Evolutionary conservation across 2,797 vertebrate species (phyloP), one percentile per base, ranked within the genome.

Genomic region (Pseudomugil gertrudae): DNA sequence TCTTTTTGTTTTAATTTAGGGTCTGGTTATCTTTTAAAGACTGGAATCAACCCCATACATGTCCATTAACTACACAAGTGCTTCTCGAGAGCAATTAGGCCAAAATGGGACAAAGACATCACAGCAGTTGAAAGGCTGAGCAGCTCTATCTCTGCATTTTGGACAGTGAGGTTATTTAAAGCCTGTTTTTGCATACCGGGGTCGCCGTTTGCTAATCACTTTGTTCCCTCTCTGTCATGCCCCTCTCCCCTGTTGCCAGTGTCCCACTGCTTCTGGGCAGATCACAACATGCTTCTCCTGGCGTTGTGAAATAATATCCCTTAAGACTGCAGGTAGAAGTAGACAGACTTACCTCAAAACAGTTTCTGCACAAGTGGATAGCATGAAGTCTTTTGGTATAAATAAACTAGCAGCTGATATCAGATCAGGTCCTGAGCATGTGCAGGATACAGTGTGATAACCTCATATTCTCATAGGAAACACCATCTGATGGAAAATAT

Each of bases 101-200:
- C 73, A 59, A 33, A 76, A 29, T 63, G 30, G 30, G 72, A 70
- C 56, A 64, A 75, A 72, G 52, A 64, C 36, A 35, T 63, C 43
- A 5, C 62, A 14, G 66, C 61, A 64, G 74, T 51, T 74, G 63
- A 72, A 43, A 29, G 33, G 72, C 71, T 65, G 48, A 74, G 68
- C 75, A 77, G 45, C 68, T 62, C 76, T 74, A 73, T 81, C 78
- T 80, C 86, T 78, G 78, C 77, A 88, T 90, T 85, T 75, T 85
- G 84, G 87, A 83, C 79, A 76, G 75, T 50, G 51, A 17, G 84
- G 90, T 91, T 94, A 94, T 94, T 93, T 93, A 90, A 92, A 94
- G 80, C 89, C 62, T 21, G 0, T 58, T 71, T 81, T 80, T 84
- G 84, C 90, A 89, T 90, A 70, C 80, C 21, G 63, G 86, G 85